Percentiles rank a stretch among this genome's conserved stretches.
phyloP scores from a whole-genome alignment of 2,113 vertebrate species.

The Leptodactylus fuscus region DNA sequence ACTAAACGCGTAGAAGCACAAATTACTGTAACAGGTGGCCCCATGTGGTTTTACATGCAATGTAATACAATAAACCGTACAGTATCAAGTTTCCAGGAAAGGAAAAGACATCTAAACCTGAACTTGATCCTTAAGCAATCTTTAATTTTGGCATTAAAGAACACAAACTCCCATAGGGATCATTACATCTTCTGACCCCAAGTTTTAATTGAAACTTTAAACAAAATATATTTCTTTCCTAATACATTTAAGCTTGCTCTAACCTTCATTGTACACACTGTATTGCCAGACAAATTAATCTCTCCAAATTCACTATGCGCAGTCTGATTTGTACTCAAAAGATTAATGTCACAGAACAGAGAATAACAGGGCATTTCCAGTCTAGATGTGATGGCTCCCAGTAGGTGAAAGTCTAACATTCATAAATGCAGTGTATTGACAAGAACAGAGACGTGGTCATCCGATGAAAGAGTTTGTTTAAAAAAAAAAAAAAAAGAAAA shows the following conservation, averaged over 20 bases:
- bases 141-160: constrained; percentile 73
- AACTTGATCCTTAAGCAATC: constrained; percentile 70
- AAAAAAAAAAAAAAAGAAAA: no score
- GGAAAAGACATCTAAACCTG: constrained; percentile 71
- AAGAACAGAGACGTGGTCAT: not conserved
- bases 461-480: no score
- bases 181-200: constrained; percentile 73
- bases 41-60: constrained; percentile 73
- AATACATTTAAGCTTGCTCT: constrained; percentile 71
- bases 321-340: constrained; percentile 66
- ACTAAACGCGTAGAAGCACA: constrained; percentile 68
- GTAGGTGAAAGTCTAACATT: not conserved
- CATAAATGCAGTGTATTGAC: not conserved
- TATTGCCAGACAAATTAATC: constrained; percentile 73
- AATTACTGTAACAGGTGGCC: constrained; percentile 80
- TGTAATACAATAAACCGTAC: constrained; percentile 79
- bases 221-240: constrained; percentile 79
- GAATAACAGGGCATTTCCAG: constrained; percentile 60
- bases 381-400: constrained; percentile 55
- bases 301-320: constrained; percentile 66
- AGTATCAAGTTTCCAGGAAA: constrained; percentile 76
- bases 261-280: constrained; percentile 68
- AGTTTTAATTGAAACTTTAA: constrained; percentile 80
- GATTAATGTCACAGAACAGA: constrained; percentile 63
- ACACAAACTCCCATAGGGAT: constrained; percentile 69